Evolutionary conservation across 2,797 vertebrate species (phyloP).

Genomic region (Falco naumanni): DNA sequence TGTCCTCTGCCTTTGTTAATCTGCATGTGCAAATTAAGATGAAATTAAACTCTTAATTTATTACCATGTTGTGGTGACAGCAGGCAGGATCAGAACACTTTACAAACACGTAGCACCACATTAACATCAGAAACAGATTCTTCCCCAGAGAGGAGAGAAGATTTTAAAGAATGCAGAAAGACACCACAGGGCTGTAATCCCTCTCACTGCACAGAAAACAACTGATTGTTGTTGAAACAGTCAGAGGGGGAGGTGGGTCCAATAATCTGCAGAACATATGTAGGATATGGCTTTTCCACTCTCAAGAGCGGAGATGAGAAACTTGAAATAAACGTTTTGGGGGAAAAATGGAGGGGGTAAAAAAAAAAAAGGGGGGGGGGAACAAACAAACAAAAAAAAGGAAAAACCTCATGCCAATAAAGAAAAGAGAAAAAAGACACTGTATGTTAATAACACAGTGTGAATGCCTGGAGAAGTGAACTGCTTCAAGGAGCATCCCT

Average conservation of each 20-base stretch:
- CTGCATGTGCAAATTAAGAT: conserved; percentile 42
- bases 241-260: not conserved
- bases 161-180: conserved; percentile 40
- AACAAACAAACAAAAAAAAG: not conserved
- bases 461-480: not conserved
- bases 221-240: conserved; percentile 34
- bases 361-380: rapidly evolving
- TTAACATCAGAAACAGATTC: conserved; percentile 61
- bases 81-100: conserved; percentile 41
- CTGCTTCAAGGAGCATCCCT: not conserved
- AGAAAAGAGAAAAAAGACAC: not conserved
- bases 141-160: conserved; percentile 13
- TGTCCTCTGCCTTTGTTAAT: conserved; percentile 28
- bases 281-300: not conserved
- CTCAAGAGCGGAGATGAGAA: not conserved
- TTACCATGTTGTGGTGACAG: conserved; percentile 28
- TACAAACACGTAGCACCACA: conserved; percentile 10
- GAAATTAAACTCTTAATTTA: conserved; percentile 46
- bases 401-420: not conserved
- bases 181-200: conserved; percentile 40
- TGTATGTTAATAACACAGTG: not conserved
- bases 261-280: conserved; percentile 58
- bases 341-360: too few species aligned
- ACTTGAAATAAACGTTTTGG: not conserved
- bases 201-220: conserved; percentile 16